Conservation (phyloP, 1,140 invertebrate genomes). For the Drosophila oshimai region DNA sequence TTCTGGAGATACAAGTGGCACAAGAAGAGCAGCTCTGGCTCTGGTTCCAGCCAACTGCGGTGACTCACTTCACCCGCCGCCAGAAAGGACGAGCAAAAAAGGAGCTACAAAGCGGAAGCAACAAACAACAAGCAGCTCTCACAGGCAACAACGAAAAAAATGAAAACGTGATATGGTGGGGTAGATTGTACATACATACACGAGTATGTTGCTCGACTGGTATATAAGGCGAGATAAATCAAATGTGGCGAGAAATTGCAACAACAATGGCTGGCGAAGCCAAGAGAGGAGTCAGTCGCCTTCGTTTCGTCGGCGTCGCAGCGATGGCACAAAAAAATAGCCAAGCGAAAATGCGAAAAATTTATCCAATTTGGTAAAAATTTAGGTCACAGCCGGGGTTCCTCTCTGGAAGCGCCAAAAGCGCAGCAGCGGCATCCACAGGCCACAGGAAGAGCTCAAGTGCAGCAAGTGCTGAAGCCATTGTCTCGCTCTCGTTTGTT, state of each 20-base stretch:
- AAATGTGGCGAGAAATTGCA: constrained; percentile 81
- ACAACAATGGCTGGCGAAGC: constrained; percentile 53
- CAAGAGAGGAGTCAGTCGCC: constrained; percentile 29
- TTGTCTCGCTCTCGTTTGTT: constrained; percentile 59
- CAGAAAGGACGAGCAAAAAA: constrained; percentile 12
- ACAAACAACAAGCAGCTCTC: constrained; percentile 41
- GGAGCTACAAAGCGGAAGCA: constrained; percentile 28
- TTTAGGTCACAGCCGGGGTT: constrained; percentile 77
- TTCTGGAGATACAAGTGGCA: constrained; percentile 76
- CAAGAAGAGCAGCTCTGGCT: constrained; percentile 51
- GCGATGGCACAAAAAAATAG: constrained; percentile 18
- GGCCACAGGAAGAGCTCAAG: constrained; percentile 73
- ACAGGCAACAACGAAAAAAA: constrained; percentile 18
- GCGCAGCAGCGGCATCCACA: constrained; percentile 59
- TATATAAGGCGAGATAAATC: constrained; percentile 78
- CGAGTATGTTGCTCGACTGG: constrained; percentile 34
- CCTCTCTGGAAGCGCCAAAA: constrained; percentile 59
- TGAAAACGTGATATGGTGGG: constrained; percentile 54
- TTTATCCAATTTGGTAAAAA: constrained; percentile 83
- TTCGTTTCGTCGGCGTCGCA: constrained; percentile 36
- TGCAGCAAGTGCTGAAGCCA: constrained; percentile 70
- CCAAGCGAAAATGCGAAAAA: constrained; percentile 81
- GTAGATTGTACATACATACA: constrained; percentile 46
- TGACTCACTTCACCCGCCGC: constrained; percentile 60
- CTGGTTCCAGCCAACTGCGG: constrained; percentile 35